Base-by-base conservation (phyloP, 1,140 invertebrate genomes). In the Chelonus insularis region DNA sequence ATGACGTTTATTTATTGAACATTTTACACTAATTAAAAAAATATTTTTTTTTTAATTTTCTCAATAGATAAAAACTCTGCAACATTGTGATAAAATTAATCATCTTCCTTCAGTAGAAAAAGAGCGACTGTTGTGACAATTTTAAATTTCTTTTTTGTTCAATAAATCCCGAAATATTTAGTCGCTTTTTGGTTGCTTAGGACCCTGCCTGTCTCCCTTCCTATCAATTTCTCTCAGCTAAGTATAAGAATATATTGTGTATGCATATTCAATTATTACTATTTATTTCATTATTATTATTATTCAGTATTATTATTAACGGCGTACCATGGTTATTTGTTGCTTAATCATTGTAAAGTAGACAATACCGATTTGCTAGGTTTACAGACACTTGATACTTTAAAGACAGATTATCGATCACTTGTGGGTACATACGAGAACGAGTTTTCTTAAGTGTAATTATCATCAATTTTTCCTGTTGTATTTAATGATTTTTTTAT, bases 301-400 rank as follows among this genome's bases (percentile, higher is more conserved):
- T 56, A 23, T 56, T 21, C 16, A 20, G 72, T 70, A 72, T 69
- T 68, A 73, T 73, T 72, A 73, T 74, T 71, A 65, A 74, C 68
- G 71, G 74, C 67, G 62, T 74, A 76, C 70, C 73, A 76, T 68
- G 66, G n/a, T n/a, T n/a, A n/a, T n/a, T n/a, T n/a, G n/a, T n/a
- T n/a, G n/a, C n/a, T n/a, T n/a, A n/a, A n/a, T n/a, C n/a, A n/a
- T n/a, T n/a, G 54, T 43, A 55, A 16, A 21, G 66, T 74, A 77
- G 73, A 78, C 73, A 77, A 78, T 79, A 77, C 74, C 68, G 71
- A 77, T 77, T 62, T 43, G 43, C 39, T 57, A 16, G 9, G 16
- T 69, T 69, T 77, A 77, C 77, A 77, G 72, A 80, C 76, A 79
- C 74, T 78, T 78, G 74, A 80, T 74, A 80, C 71, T 77, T 78